Evolutionary conservation across 2,888 invertebrate genomes (phyloP).

Genomic region (Philopedon plagiatum): DNA sequence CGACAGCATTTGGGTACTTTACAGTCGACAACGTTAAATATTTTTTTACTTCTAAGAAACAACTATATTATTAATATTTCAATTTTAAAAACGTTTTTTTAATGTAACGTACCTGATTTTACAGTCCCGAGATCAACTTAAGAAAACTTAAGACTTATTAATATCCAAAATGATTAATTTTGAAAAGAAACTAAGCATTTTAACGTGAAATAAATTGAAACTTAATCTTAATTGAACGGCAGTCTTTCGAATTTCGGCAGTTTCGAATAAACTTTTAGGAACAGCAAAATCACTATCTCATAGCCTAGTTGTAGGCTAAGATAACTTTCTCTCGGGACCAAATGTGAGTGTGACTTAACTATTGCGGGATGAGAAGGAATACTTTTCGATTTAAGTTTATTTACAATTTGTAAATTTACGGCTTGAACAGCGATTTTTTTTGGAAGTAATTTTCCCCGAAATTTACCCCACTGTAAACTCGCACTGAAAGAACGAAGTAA

Average conservation of each 20-base stretch:
- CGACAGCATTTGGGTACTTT: slow-evolving; percentile 65
- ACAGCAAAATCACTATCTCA: slow-evolving; percentile 68
- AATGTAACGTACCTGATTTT: slow-evolving; percentile 64
- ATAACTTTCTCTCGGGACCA: slow-evolving; percentile 63
- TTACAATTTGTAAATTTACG: slow-evolving; percentile 46
- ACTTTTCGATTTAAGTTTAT: slow-evolving; percentile 55
- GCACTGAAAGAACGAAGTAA: slow-evolving; percentile 46
- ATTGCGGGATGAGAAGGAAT: slow-evolving; percentile 67
- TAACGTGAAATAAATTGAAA: slow-evolving; percentile 60
- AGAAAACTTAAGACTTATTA: slow-evolving; percentile 56
- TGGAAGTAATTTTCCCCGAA: slow-evolving; percentile 45
- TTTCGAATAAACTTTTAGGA: slow-evolving; percentile 67
- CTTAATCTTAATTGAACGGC: slow-evolving; percentile 66
- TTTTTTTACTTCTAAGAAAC: slow-evolving; percentile 62
- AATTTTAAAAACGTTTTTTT: slow-evolving; percentile 61
- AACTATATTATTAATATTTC: slow-evolving; percentile 62
- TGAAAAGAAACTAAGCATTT: slow-evolving; percentile 61
- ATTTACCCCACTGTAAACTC: slow-evolving; percentile 61
- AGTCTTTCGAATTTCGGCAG: slow-evolving; percentile 70
- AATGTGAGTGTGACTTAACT: slow-evolving; percentile 58
- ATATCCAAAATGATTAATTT: slow-evolving; percentile 68
- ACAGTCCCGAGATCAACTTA: slow-evolving; percentile 62
- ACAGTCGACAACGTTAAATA: slow-evolving; percentile 67
- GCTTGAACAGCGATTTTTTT: slow-evolving; percentile 28
- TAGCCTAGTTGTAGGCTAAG: slow-evolving; percentile 64